Percentiles rank a stretch among this genome's conserved stretches.
phyloP scores from a whole-genome alignment of 2,797 vertebrate genomes.

The Synaphobranchus kaupii region DNA sequence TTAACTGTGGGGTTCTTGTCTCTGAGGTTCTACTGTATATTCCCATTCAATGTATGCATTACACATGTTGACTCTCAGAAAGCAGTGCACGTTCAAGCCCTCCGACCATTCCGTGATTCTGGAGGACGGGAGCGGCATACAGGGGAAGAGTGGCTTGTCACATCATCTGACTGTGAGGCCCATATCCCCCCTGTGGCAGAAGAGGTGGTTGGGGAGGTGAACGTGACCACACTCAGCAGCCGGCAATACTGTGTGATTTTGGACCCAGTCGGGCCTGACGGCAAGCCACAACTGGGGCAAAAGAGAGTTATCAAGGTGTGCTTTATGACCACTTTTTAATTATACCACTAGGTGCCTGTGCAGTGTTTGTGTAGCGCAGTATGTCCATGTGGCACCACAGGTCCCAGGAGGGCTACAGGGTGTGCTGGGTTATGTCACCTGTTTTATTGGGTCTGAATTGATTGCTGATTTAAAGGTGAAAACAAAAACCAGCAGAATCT shows the following conservation, averaged over 20 bases:
- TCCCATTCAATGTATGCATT: too few species aligned
- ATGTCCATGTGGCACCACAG: neutral
- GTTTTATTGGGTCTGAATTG: too few species aligned
- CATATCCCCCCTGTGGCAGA: constrained; percentile 86
- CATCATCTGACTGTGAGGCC: constrained; percentile 77
- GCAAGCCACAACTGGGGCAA: constrained; percentile 88
- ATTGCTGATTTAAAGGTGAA: too few species aligned
- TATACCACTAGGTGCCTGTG: neutral
- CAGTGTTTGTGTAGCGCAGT: neutral
- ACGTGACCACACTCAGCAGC: constrained; percentile 82
- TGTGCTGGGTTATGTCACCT: too few species aligned
- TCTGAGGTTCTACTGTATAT: too few species aligned
- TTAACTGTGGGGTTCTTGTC: too few species aligned
- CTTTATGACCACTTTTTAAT: neutral
- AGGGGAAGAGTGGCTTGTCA: constrained; percentile 90
- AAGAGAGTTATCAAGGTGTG: constrained; percentile 87
- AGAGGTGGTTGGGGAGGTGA: constrained; percentile 82
- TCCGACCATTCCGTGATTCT: constrained; percentile 75
- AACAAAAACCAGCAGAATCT: too few species aligned
- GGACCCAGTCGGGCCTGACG: constrained; percentile 78
- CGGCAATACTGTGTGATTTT: constrained; percentile 85
- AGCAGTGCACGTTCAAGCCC: constrained; percentile 84
- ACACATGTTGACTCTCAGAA: constrained; percentile 62
- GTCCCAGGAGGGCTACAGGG: neutral
- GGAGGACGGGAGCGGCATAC: constrained; percentile 72